phyloP scores from a whole-genome alignment of 2,113 vertebrate species.

The Accipiter cooperii region DNA sequence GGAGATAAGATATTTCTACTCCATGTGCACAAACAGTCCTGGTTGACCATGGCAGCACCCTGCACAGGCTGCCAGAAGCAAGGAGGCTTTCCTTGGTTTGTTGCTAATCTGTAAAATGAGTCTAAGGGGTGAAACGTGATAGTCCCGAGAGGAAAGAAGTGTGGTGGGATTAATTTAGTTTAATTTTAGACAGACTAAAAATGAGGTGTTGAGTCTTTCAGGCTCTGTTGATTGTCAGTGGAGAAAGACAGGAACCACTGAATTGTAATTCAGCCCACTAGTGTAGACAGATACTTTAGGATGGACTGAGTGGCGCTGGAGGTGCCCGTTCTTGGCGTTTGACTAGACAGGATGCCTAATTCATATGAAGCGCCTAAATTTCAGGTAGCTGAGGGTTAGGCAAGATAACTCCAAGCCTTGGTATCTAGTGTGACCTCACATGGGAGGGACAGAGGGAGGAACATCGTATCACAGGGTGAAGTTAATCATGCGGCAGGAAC shows the following conservation, averaged over 20 bases:
- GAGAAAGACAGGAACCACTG: neutral
- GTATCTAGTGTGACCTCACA: neutral
- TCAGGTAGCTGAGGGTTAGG: neutral
- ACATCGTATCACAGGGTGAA: neutral
- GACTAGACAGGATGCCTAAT: neutral
- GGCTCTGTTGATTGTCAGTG: neutral
- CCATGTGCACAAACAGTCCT: neutral
- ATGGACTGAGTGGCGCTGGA: neutral
- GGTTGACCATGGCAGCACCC: neutral
- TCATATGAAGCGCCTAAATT: neutral
- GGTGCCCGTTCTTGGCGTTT: neutral
- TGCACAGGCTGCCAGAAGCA: neutral
- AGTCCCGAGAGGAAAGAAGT: conserved; percentile 14
- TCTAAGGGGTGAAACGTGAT: neutral
- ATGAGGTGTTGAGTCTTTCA: neutral
- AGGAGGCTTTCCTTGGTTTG: neutral
- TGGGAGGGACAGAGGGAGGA: neutral
- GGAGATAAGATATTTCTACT: conserved; percentile 35
- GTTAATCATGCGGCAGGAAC: neutral
- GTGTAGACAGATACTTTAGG: neutral
- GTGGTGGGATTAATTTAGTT: conserved; percentile 32
- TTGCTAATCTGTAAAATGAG: conserved; percentile 30
- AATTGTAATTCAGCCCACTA: neutral
- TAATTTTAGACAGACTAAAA: conserved; percentile 40
- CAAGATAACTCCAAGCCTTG: neutral